phyloP scores from a whole-genome alignment of 1,140 invertebrate species.

The Pseudomyrmex flavicornis region DNA sequence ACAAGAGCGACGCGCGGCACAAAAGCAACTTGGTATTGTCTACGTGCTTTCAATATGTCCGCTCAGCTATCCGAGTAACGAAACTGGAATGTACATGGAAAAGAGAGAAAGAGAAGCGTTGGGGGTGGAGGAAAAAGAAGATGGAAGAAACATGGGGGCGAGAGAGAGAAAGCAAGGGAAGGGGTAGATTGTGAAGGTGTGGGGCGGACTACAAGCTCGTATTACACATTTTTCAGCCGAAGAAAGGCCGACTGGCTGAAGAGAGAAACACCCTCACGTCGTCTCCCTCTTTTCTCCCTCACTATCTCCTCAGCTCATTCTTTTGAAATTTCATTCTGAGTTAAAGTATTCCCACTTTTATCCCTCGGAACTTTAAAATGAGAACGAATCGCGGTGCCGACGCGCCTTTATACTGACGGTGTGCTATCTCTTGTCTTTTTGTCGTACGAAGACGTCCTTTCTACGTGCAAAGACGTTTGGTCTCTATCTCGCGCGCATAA shows the following conservation, averaged over 20 bases:
- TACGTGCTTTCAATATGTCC: conserved; percentile 63
- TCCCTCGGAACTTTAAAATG: conserved; percentile 79
- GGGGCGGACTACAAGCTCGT: conserved; percentile 61
- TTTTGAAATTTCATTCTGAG: conserved; percentile 80
- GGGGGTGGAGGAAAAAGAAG: not conserved
- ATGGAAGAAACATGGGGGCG: not conserved
- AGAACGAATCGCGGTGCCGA: conserved; percentile 61
- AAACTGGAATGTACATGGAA: conserved; percentile 63
- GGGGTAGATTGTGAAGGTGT: conserved; percentile 13
- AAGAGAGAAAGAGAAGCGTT: too few species aligned
- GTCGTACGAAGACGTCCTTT: not conserved
- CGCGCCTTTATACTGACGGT: conserved; percentile 1
- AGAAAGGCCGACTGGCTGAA: conserved; percentile 20
- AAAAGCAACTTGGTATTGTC: conserved; percentile 53
- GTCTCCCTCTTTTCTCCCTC: conserved; percentile 15
- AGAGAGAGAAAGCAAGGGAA: conserved; percentile 12
- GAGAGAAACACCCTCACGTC: conserved; percentile 47
- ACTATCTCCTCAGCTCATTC: conserved; percentile 42
- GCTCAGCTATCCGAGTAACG: conserved; percentile 56
- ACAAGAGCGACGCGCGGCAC: conserved; percentile 24
- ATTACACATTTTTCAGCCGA: conserved; percentile 72
- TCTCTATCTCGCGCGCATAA: not conserved
- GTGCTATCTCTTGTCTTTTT: not conserved
- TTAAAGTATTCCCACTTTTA: conserved; percentile 78
- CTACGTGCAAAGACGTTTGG: not conserved